These are phyloP conservation scores for Phyllotreta striolata DNA, from an alignment of 2,888 invertebrate genomes.

Conservation along the genomic window DNA sequence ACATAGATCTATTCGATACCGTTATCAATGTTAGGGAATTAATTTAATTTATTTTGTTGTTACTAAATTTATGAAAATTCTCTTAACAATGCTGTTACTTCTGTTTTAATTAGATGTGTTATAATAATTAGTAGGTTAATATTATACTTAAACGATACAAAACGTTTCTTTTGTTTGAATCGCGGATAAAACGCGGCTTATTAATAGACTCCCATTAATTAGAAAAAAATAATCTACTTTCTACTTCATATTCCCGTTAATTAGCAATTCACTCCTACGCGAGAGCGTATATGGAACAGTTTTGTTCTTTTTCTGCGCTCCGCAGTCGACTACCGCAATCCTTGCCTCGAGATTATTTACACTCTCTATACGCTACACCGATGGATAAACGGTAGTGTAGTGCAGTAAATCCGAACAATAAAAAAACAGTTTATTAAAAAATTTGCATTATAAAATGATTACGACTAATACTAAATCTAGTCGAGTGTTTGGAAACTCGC, in stretches of 20 bases:
- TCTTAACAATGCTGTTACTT: neutral
- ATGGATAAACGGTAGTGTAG: slow-evolving; percentile 43
- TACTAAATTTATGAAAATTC: slow-evolving; percentile 1
- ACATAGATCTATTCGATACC: slow-evolving; percentile 46
- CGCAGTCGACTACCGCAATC: slow-evolving; percentile 49
- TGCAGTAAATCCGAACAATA: slow-evolving; percentile 31
- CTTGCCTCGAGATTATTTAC: slow-evolving; percentile 48
- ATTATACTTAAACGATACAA: neutral
- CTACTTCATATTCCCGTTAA: slow-evolving; percentile 57
- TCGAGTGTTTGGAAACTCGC: no score
- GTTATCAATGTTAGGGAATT: slow-evolving; percentile 38
- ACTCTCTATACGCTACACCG: slow-evolving; percentile 48
- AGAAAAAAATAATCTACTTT: slow-evolving; percentile 51
- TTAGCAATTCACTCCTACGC: slow-evolving; percentile 57
- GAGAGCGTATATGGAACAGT: slow-evolving; percentile 43
- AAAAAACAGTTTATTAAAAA: no score
- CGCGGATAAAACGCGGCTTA: slow-evolving; percentile 32
- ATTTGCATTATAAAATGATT: no score
- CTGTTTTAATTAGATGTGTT: neutral
- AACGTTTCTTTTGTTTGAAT: slow-evolving; percentile 33
- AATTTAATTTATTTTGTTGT: slow-evolving; percentile 15
- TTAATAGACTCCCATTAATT: slow-evolving; percentile 39
- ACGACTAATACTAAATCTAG: no score
- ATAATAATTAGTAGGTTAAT: no score
- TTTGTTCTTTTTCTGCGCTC: slow-evolving; percentile 47